Percentiles rank a stretch among this genome's conserved stretches.
phyloP scores from a whole-genome alignment of 2,113 vertebrate genomes.

The Proteles cristata region DNA sequence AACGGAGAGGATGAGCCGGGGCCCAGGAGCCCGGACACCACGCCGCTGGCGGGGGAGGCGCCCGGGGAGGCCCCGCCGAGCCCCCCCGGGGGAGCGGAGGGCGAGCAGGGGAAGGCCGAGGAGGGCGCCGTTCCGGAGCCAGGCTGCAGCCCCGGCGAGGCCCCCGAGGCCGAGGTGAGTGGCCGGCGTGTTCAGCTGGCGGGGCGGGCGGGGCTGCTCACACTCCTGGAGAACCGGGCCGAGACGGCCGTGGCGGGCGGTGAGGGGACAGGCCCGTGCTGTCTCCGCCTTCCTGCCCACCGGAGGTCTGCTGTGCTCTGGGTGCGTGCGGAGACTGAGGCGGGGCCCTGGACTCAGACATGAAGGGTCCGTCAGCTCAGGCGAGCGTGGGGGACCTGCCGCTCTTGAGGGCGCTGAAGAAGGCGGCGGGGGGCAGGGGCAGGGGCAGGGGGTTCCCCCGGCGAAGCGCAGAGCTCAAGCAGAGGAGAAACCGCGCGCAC shows the following conservation, averaged over 20 bases:
- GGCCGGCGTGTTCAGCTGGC: not conserved
- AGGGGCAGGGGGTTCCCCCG: not conserved
- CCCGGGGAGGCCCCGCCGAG: not conserved
- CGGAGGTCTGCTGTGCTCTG: not conserved
- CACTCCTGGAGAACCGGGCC: accelerated
- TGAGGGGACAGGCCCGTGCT: not conserved
- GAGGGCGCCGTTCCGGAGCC: not conserved
- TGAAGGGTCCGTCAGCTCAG: not conserved
- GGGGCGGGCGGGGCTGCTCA: not conserved
- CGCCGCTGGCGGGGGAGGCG: not conserved
- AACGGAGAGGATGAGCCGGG: accelerated
- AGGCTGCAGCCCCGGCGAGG: conserved; percentile 20
- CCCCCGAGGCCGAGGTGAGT: conserved; percentile 74
- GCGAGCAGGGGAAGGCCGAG: conserved; percentile 46
- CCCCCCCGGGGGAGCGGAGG: not conserved
- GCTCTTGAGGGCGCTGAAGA: accelerated
- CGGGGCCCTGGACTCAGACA: not conserved
- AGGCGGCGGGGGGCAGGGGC: not conserved
- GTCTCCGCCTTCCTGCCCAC: not conserved
- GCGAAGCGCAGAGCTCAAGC: not conserved
- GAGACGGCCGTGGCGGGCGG: not conserved
- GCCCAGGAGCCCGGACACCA: not conserved
- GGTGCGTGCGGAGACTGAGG: not conserved
- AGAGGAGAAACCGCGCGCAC: not conserved
- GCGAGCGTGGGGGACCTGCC: not conserved